Base-by-base conservation (phyloP, 2,888 invertebrate genomes). In the Pandemis cinnamomeana region DNA sequence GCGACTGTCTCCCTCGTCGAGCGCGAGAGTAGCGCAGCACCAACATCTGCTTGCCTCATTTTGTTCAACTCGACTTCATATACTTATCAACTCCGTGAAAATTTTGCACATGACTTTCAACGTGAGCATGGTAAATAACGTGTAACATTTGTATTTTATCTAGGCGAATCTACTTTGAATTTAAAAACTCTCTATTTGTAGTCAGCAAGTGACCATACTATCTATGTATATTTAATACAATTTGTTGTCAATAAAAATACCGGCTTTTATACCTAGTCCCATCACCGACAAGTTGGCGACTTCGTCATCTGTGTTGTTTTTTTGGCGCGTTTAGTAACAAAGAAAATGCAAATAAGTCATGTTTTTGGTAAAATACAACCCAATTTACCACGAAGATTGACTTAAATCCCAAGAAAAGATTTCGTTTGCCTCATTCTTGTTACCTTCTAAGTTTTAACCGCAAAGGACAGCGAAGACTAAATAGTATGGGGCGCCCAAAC, bases 41-140 rank as follows among this genome's bases (percentile, higher is more conserved):
- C 66, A n/a, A 53, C 66, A 53, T 53, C 46, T 53, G 36, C 5
- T 11, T 41, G 53, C 67, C 41, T 48, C 41, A 51, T 62, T 67
- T 53, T 20, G 42, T 8, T 60, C 58, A 67, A 48, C 48, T n/a
- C 11, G 10, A n/a, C 27, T 51, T 15, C 36, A 42, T 7, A 46
- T 36, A 53, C 44, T 11, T 58, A 46, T 1, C 27, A 8, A 63
- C n/a, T 68, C 46, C 6, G 11, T 68, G 46, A 63, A 46, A 46
- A 55, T 55, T 62, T 42, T 15, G 53, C 73, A 73, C 70, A 73
- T 73, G 66, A 60, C 41, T 66, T 73, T 66, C 70, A 70, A 70
- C 70, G 70, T 70, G 73, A 74, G 66, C 53, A 4, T 41, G 27
- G 11, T 20, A 55, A 55, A 55, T 55, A 20, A 27, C 42, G 55